Evolutionary conservation across 2,113 vertebrate species (phyloP), one percentile per base, ranked within the genome.

Genomic region (Cryptotis parvus): DNA sequence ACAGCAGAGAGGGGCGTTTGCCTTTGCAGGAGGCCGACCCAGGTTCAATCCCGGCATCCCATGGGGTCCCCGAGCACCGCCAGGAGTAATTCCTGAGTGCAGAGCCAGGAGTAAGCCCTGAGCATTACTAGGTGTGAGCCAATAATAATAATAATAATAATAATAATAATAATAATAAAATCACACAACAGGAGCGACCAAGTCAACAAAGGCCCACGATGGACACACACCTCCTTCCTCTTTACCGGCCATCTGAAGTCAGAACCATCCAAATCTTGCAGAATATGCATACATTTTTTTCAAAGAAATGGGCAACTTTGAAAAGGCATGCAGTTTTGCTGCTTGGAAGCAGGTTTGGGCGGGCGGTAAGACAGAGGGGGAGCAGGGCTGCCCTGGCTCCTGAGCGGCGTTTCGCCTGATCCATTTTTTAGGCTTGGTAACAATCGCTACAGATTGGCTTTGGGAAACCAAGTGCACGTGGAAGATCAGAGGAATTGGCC

Each of bases 141-240:
- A n/a, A n/a, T n/a, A n/a, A n/a, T n/a, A n/a, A n/a, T n/a, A n/a
- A n/a, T n/a, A n/a, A n/a, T n/a, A n/a, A n/a, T n/a, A n/a, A n/a
- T n/a, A n/a, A n/a, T n/a, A n/a, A n/a, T n/a, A n/a, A n/a, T n/a
- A n/a, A n/a, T n/a, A n/a, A n/a, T n/a, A n/a, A n/a, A n/a, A n/a
- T n/a, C n/a, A n/a, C n/a, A n/a, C n/a, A n/a, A n/a, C n/a, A n/a
- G n/a, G n/a, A n/a, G n/a, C n/a, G n/a, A n/a, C 58, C 61, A 65
- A 92, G 80, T 76, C 52, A 69, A 68, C 76, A 63, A 73, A 94
- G 66, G 37, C 82, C 70, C 37, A 63, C 65, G 78, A 45, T 85
- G 52, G 68, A 35, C 90, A 55, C 70, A 89, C 22, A 63, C 12
- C 31, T 70, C n/a, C 81, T 87, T 61, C 77, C 81, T 41, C 39